phyloP scores from a whole-genome alignment of 2,113 vertebrate species.

The Turdus rufiventris region DNA sequence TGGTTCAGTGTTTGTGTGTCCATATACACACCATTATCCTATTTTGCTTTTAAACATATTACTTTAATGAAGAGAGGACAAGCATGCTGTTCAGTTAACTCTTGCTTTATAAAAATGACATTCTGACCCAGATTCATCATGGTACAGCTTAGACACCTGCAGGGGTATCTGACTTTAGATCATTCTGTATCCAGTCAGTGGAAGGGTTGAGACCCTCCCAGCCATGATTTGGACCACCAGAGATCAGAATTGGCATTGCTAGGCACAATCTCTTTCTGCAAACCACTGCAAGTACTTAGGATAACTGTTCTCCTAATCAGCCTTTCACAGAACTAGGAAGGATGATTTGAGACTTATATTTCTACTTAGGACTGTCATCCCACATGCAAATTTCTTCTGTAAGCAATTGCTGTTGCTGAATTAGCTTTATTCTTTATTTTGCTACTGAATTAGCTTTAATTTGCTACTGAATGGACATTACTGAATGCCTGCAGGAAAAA shows the following conservation, averaged over 20 bases:
- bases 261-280: background rate
- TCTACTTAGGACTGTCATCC: background rate
- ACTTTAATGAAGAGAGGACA: conserved; percentile 1
- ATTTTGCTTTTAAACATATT: conserved; percentile 3
- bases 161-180: background rate
- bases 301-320: background rate
- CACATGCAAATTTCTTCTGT: background rate
- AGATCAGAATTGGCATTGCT: background rate
- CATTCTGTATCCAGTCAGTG: background rate
- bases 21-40: background rate
- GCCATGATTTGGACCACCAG: background rate
- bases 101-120: background rate
- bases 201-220: background rate
- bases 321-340: background rate
- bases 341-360: background rate
- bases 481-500: background rate
- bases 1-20: background rate
- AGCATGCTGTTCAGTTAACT: conserved; percentile 12
- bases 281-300: background rate
- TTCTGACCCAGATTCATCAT: background rate
- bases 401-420: background rate
- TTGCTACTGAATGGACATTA: background rate
- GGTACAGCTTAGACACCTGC: background rate
- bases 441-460: background rate
- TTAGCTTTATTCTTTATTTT: background rate